Evolutionary conservation across 1,140 invertebrate genomes (phyloP), one percentile per base, ranked within the genome.

Genomic region (Manduca sexta): DNA sequence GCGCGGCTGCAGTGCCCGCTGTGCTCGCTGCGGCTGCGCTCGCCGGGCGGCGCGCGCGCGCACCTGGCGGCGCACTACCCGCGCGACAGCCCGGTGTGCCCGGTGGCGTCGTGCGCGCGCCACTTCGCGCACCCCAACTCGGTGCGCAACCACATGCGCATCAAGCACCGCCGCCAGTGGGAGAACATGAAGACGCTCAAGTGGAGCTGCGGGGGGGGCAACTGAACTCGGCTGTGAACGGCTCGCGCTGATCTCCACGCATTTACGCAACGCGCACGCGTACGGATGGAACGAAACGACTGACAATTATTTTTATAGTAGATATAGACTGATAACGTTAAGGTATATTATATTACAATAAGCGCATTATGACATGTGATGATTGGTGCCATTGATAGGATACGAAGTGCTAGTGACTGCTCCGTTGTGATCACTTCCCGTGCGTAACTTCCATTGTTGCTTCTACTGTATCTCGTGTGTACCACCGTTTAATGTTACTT

Each of bases 21-120:
- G 60, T 94, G 93, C 81, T 89, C 88, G 51, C 82, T 87, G 42
- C 51, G 29, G 55, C 87, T 90, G 41, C 84, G 91, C 46, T 88
- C 88, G 57, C 88, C 91, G 63, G 88, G 89, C 49, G 87, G 82
- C 21, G 90, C 93, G 72, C 89, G 93, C 34, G 87, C 89, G 21
- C 93, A 95, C 79, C 87, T 95, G 57, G 93, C 93, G 60, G 88
- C 91, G 45, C 93, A 95, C 79, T 95, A 94, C 83, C 93, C 93
- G 5, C 89, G 93, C 55, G 93, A 94, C 79, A 93, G 92, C 75
- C 92, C 92, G 30, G 88, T 90, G 31, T 94, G 93, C 83, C 93
- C 93, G 6, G 93, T 94, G 29, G 83, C 88, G 15, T 86, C 89
- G 40, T 95, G 93, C 73, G 89, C 90, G 30, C 89, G 92, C 55